phyloP scores from a whole-genome alignment of 1,140 invertebrate genomes.

The Drosophila lacteicornis region DNA sequence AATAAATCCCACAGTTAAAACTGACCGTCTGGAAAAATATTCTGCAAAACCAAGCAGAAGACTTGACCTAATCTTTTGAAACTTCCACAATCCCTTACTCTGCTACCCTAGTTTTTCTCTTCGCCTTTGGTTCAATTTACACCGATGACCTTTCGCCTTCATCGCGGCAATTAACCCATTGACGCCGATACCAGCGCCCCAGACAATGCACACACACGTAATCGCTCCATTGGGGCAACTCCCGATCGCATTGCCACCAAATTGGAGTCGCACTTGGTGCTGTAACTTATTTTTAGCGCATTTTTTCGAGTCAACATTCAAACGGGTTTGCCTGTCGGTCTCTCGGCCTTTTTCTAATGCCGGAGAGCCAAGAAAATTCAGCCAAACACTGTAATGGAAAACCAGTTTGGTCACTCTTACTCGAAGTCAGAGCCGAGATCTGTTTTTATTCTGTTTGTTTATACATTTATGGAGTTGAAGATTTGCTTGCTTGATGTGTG shows the following conservation, averaged over 20 bases:
- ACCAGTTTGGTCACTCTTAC: slow-evolving; percentile 80
- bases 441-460: slow-evolving; percentile 48
- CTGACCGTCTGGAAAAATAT: not conserved
- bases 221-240: slow-evolving; percentile 32
- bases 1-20: too few species aligned
- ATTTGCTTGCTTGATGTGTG: not conserved
- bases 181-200: slow-evolving; percentile 39
- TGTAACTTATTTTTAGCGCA: slow-evolving; percentile 81
- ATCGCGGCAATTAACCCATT: slow-evolving; percentile 69
- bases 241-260: slow-evolving; percentile 31
- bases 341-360: slow-evolving; percentile 56
- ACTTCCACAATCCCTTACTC: too few species aligned
- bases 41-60: too few species aligned
- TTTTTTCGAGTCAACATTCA: slow-evolving; percentile 47
- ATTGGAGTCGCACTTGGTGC: slow-evolving; percentile 60
- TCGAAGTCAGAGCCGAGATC: slow-evolving; percentile 52
- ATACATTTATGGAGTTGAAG: slow-evolving; percentile 10
- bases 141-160: slow-evolving; percentile 56
- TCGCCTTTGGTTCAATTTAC: slow-evolving; percentile 36
- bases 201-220: slow-evolving; percentile 47
- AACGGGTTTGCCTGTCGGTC: slow-evolving; percentile 65
- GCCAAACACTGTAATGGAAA: slow-evolving; percentile 59
- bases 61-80: not conserved
- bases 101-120: slow-evolving; percentile 1
- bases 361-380: slow-evolving; percentile 43